Conservation (phyloP, 2,113 vertebrate species). For the Alethe castanea region DNA sequence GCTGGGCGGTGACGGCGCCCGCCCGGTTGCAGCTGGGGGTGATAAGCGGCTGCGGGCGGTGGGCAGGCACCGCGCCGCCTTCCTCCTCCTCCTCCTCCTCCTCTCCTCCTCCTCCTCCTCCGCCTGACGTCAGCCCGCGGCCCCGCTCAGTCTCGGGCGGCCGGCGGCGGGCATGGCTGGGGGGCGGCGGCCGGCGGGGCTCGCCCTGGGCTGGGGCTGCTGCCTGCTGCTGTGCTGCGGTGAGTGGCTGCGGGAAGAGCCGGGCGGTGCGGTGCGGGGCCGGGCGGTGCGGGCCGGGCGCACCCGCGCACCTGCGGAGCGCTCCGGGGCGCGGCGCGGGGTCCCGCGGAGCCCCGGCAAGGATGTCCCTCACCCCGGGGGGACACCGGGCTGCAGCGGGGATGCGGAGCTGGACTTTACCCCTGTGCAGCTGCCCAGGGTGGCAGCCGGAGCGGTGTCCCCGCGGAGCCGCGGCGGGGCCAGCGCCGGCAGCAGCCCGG, state of each 20-base stretch:
- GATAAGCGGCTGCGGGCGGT: too few species aligned
- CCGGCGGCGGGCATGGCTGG: too few species aligned
- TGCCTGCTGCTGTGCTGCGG: conserved; percentile 10
- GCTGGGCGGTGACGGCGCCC: not conserved
- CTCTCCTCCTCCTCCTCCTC: too few species aligned
- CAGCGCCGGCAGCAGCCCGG: not conserved
- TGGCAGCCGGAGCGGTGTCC: not conserved
- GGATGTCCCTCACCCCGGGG: not conserved
- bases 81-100: too few species aligned
- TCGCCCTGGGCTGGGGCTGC: not conserved
- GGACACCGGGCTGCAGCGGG: not conserved
- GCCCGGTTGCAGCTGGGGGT: too few species aligned
- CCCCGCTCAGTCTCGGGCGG: too few species aligned
- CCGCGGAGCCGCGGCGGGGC: not conserved
- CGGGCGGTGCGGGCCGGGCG: too few species aligned
- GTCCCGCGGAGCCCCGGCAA: not conserved
- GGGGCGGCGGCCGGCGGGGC: too few species aligned
- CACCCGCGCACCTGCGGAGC: not conserved
- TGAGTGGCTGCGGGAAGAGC: not conserved
- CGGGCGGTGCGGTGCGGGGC: not conserved
- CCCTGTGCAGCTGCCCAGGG: not conserved
- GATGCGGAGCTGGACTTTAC: not conserved
- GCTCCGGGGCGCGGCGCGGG: not conserved
- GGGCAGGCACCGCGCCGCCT: too few species aligned
- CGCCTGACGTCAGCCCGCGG: too few species aligned